Evolutionary conservation across 2,888 invertebrate genomes (phyloP).

Genomic region (Carterocephalus palaemon): DNA sequence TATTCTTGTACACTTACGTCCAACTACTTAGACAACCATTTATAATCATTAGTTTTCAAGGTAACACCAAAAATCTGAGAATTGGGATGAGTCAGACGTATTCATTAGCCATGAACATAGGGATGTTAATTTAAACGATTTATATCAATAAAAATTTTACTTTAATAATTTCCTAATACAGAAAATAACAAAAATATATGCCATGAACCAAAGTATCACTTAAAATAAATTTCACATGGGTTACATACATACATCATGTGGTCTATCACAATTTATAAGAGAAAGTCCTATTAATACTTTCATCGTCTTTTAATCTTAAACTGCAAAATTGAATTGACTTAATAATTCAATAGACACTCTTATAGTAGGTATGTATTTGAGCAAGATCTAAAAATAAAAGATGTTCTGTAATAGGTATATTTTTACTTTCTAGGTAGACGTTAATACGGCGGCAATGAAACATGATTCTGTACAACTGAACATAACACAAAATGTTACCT

Average conservation of each 20-base stretch:
- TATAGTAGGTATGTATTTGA: slow-evolving; percentile 19
- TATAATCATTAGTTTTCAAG: no score
- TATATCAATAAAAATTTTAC: slow-evolving; percentile 55
- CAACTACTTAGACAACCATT: no score
- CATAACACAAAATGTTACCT: no score
- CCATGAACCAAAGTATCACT: slow-evolving; percentile 71
- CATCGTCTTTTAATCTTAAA: slow-evolving; percentile 26
- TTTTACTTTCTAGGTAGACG: no score
- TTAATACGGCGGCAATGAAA: no score
- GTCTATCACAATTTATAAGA: slow-evolving; percentile 67
- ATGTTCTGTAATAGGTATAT: no score
- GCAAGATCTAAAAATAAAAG: slow-evolving; percentile 7
- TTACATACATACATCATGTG: slow-evolving; percentile 37
- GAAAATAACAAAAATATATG: slow-evolving; percentile 69
- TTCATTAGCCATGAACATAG: no score
- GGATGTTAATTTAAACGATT: slow-evolving; percentile 45
- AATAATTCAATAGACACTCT: slow-evolving; percentile 4
- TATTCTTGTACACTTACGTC: no score
- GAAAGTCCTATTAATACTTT: slow-evolving; percentile 55
- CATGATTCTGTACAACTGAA: no score
- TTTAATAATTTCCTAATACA: slow-evolving; percentile 60
- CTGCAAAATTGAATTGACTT: slow-evolving; percentile 29
- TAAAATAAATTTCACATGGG: slow-evolving; percentile 48
- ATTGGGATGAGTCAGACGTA: no score
- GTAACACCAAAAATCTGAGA: no score